Base-by-base conservation (phyloP, 2,797 vertebrate species). In the Microctenopoma lineatum region DNA sequence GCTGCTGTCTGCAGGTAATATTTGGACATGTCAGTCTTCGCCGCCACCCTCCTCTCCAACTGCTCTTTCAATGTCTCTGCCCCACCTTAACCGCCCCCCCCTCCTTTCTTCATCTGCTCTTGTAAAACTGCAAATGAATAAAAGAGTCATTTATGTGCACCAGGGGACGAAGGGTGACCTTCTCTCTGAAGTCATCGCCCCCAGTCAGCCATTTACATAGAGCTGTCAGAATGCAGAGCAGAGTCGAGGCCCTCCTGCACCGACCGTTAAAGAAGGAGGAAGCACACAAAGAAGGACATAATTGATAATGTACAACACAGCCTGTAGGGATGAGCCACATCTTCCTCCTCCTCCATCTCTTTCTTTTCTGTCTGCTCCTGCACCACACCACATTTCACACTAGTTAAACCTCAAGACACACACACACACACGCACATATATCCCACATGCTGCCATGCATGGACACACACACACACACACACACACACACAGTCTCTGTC, bases 141-240 rank as follows among this genome's bases (percentile, higher is more conserved):
- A 94, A 94, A 90, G 88, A 79, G 90, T 89, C 89, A 88, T 94
- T 93, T 92, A 92, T 87, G 91, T 90, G 87, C 84, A 79, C 77
- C 84, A 5, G 80, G 88, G 90, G 93, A 92, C 77, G 89, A 70
- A 87, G 88, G 89, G 87, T 94, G 94, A 94, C 94, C 94, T 94
- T 94, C 92, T 93, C 88, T 93, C 85, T 92, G 92, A 92, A 94
- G 93, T 92, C 91, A 45, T 87, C 79, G 93, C 93, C 92, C 92
- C 91, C 91, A 92, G 93, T 90, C 87, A 92, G 62, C 59, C 89
- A 93, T 95, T 94, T 95, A 92, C 94, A 96, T 93, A 86, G 91
- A 91, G 93, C 92, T 94, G 92, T 91, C 51, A 84, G 89, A 91
- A 89, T 75, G 81, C 72, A 65, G 83, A 85, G 79, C 60, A 53